Evolutionary conservation across 2,797 vertebrate species (phyloP), one percentile per base, ranked within the genome.

Genomic region (Crocidura indochinensis): DNA sequence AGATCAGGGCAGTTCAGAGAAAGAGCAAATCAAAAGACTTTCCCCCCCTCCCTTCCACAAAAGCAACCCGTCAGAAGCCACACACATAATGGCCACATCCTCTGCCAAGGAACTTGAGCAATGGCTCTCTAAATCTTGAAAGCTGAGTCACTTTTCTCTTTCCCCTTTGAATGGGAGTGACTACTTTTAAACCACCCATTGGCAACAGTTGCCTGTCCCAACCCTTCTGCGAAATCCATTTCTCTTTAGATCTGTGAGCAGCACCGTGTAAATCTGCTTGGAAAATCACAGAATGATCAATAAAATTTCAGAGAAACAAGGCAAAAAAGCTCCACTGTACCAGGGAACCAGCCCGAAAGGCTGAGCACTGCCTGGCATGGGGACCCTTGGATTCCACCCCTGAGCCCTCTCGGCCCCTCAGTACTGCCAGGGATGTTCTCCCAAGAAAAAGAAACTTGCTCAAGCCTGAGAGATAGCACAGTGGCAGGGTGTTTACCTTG

Each of bases 141-240:
- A 81, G 67, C 81, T 84, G 92, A 95, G 79, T 92, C 94, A 90
- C 84, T 78, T 6, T 29, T 62, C 62, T 84, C 76, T 72, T 88
- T 80, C 69, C 17, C 44, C 24, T 64, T 11, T 3, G 53, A 19
- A n/a, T 14, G n/a, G 62, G 51, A 65, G 65, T 83, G 84, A 96
- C 94, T 94, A 91, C 92, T 64, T 81, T 91, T 84, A 92, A 95
- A 85, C 77, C 85, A 94, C 82, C 72, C 89, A 77, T 22, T 67
- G 93, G 87, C 73, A 56, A 80, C 20, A 19, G 19, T 8, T 27
- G 69, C 67, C 38, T 17, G 56, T 67, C 24, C 78, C 15, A 20
- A 53, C 71, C 65, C 73, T 84, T 53, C 75, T 90, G 71, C 77
- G 49, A 69, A 72, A 89, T 17, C 3, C 1, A 22, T 64, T 72